Evolutionary conservation across 2,113 vertebrate genomes (phyloP).

Genomic region (Daboia siamensis): DNA sequence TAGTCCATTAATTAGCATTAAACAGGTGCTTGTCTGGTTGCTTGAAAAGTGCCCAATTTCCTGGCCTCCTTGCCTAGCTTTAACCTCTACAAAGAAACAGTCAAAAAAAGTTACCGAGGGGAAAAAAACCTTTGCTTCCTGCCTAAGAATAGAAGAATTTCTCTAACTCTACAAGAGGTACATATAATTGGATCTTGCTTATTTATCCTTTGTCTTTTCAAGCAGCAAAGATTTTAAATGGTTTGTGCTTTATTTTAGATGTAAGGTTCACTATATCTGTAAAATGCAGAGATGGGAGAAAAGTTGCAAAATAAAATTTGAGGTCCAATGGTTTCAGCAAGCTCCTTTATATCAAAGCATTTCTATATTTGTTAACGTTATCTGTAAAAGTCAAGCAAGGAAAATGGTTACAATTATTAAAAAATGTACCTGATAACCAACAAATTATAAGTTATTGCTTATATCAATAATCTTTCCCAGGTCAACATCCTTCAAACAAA

Average conservation of each 20-base stretch:
- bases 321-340: not conserved
- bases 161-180: not conserved
- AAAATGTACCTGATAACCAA: not conserved
- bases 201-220: not conserved
- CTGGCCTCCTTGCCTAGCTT: slow-evolving; percentile 37
- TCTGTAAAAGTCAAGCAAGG: not conserved
- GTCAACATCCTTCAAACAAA: not conserved
- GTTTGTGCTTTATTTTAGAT: not conserved
- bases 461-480: not conserved
- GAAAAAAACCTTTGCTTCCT: not conserved
- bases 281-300: not conserved
- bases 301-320: not conserved
- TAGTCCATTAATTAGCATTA: slow-evolving; percentile 73
- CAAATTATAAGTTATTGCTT: not conserved
- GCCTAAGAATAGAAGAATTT: not conserved
- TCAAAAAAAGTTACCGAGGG: not conserved
- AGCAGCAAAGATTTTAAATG: not conserved
- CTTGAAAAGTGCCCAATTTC: slow-evolving; percentile 58
- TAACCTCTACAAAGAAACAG: slow-evolving; percentile 3
- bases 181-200: not conserved
- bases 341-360: not conserved
- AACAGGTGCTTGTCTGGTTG: slow-evolving; percentile 63
- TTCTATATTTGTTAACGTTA: not conserved
- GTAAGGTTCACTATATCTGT: not conserved
- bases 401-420: not conserved